These are phyloP conservation scores for Osmerus mordax DNA, from an alignment of 2,113 vertebrate species.

Conservation along the genomic window DNA sequence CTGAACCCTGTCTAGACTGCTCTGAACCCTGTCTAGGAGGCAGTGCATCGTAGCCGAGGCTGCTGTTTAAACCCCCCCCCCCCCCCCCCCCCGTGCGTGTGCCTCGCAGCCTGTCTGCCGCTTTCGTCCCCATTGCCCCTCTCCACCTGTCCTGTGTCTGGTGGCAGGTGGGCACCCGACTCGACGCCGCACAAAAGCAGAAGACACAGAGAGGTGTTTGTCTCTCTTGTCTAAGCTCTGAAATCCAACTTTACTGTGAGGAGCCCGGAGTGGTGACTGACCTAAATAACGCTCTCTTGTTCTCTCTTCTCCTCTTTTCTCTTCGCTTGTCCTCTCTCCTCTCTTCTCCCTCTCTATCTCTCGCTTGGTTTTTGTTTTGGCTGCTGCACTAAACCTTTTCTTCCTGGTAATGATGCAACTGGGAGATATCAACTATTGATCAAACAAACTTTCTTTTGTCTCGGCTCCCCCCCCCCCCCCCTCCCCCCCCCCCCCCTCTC, in stretches of 20 bases:
- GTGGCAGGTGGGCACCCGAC: constrained; percentile 34
- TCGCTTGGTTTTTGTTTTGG: constrained; percentile 1
- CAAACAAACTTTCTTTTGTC: constrained; percentile 28
- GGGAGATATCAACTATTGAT: constrained; percentile 66
- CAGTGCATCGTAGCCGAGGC: no score
- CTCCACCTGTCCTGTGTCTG: neutral
- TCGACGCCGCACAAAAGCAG: constrained; percentile 42
- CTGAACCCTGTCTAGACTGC: no score
- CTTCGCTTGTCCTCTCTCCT: neutral
- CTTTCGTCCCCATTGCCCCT: neutral
- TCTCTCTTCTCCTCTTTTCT: constrained; percentile 6
- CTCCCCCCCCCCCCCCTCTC: constrained; percentile 47
- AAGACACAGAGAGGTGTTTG: constrained; percentile 32
- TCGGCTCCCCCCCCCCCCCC: constrained; percentile 51
- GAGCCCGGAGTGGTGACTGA: constrained; percentile 66
- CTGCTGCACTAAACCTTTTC: constrained; percentile 59
- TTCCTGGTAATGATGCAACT: constrained; percentile 64
- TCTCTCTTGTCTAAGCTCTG: constrained; percentile 58
- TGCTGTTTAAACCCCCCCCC: no score
- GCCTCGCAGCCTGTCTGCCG: neutral
- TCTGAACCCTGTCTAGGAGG: no score
- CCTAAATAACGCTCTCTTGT: constrained; percentile 55
- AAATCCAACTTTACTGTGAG: constrained; percentile 55
- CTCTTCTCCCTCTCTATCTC: constrained; percentile 39
- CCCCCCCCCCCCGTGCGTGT: neutral